Base-by-base conservation (phyloP, 2,113 vertebrate species). In the Hemicordylus capensis region DNA sequence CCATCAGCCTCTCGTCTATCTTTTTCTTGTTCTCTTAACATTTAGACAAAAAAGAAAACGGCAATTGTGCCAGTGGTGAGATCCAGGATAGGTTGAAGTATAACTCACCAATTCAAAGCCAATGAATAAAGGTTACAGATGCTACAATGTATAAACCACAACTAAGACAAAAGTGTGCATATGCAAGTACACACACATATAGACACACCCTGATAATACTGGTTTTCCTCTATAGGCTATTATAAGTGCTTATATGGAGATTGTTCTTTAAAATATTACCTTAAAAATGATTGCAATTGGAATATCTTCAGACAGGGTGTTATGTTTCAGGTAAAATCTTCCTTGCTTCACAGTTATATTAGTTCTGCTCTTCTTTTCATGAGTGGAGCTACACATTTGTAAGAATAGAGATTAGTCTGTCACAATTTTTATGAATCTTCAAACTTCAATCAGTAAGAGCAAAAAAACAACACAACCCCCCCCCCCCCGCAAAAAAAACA, bases 311-410 rank as follows among this genome's bases (percentile, higher is more conserved):
- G 98, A 99, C 78, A 99, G 94, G 0, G 99, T 99, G 92, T 99
- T 99, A 93, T 99, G 99, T 83, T 97, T 97, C 93, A 99, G 87
- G 87, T 99, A 99, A 94, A 99, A 99, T 31, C 98, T 95, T 20
- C 99, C 98, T 93, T 99, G 98, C 80, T 99, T 99, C 84, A 99
- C 97, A 20, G 98, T 96, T 93, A 99, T 96, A 89, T 99, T 99
- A 64, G 99, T 99, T 96, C 98, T 98, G 93, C 98, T 99, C 92
- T 99, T 99, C 95, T 99, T 99, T 94, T 99, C 99, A 34, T 99
- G 99, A 59, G 99, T 99, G 48, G 99, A 99, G 93, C 99, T 99
- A 88, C 98, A 88, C 6, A 93, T 89, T 61, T 20, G 74, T 85
- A 93, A 69, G 85, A 87, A 74, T 39, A 39, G 3, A n/a, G 39